Conservation (phyloP, 2,888 invertebrate genomes). For the Listrodromus nycthemerus region DNA sequence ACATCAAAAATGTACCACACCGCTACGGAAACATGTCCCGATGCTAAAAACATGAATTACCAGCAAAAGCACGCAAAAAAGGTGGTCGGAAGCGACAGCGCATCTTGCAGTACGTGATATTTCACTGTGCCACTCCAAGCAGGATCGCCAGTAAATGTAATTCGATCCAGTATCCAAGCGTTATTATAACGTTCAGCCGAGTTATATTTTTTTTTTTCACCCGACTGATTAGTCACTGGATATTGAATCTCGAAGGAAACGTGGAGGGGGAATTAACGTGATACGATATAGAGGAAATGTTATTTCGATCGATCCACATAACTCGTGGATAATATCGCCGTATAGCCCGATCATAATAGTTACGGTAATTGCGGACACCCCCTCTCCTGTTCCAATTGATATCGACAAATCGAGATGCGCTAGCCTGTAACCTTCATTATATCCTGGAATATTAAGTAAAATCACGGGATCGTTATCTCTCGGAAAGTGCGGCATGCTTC, state of each 20-base stretch:
- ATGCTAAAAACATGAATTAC: not conserved
- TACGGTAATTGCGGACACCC: constrained; percentile 42
- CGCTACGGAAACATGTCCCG: not conserved
- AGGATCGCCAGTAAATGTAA: constrained; percentile 1
- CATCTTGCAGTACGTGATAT: not conserved
- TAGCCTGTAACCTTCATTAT: constrained; percentile 46
- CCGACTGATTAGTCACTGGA: constrained; percentile 16
- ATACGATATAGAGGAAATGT: constrained; percentile 23
- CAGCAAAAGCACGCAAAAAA: not conserved
- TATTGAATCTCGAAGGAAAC: constrained; percentile 7
- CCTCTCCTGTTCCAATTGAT: constrained; percentile 32
- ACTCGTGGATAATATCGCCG: constrained; percentile 28
- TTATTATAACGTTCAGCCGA: not conserved
- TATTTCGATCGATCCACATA: constrained; percentile 31
- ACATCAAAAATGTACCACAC: no score
- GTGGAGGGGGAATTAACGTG: not conserved
- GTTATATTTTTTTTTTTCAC: constrained; percentile 9
- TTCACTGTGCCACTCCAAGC: not conserved
- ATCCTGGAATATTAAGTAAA: constrained; percentile 62
- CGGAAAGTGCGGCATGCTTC: constrained; percentile 50
- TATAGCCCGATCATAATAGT: constrained; percentile 29
- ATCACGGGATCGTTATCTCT: constrained; percentile 64
- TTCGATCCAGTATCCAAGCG: not conserved
- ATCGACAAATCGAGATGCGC: constrained; percentile 55
- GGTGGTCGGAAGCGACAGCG: not conserved